Conservation (phyloP, 2,797 vertebrate species). For the Chloroceryle amazona region DNA sequence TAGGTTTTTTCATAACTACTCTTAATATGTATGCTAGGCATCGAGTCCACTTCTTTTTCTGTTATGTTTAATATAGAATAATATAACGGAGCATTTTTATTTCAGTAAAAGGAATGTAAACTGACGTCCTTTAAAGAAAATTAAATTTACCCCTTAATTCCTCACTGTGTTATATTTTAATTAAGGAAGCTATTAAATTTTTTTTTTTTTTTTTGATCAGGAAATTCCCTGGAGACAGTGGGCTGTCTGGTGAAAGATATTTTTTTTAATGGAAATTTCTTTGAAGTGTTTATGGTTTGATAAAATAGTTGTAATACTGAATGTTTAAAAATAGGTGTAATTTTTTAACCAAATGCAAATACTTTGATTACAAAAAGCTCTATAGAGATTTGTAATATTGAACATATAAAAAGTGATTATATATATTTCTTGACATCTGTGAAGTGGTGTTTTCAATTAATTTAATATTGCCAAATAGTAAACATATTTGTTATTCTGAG, state of each 20-base stretch:
- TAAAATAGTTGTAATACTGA: conserved; percentile 22
- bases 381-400: neutral
- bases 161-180: conserved; percentile 67
- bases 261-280: conserved; percentile 33
- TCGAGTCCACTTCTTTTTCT: neutral
- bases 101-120: conserved; percentile 66
- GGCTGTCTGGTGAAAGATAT: conserved; percentile 30
- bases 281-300: conserved; percentile 16
- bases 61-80: conserved; percentile 35
- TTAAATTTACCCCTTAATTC: conserved; percentile 65
- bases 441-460: neutral
- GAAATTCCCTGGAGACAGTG: conserved; percentile 47
- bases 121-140: conserved; percentile 51
- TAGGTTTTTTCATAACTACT: neutral
- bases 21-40: neutral
- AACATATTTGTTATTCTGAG: neutral
- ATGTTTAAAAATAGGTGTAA: neutral
- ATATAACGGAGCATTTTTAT: conserved; percentile 29
- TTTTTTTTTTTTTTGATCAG: neutral
- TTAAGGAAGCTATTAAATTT: conserved; percentile 58
- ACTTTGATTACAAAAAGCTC: neutral
- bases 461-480: neutral
- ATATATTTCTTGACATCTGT: neutral
- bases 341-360: neutral
- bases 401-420: neutral